Percentiles rank a stretch among this genome's conserved stretches.
phyloP scores from a whole-genome alignment of 1,140 invertebrate species.

The Tetraneura akinire region DNA sequence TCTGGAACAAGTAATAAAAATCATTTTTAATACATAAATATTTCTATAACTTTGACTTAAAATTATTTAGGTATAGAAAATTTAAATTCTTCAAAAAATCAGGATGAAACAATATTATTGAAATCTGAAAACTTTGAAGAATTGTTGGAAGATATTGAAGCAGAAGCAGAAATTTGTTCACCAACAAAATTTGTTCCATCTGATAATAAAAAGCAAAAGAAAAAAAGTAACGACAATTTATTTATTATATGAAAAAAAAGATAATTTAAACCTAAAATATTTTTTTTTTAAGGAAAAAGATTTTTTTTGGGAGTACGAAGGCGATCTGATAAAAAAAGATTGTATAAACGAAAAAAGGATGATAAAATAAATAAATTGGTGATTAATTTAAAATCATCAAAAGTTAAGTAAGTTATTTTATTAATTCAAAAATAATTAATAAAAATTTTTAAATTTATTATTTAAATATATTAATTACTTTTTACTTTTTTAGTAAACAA shows the following conservation, averaged over 20 bases:
- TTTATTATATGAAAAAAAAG: no score
- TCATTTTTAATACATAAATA: background rate
- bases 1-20: background rate
- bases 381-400: conserved; percentile 9
- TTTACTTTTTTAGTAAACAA: conserved; percentile 5
- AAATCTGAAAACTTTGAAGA: conserved; percentile 40
- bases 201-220: conserved; percentile 9
- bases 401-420: conserved; percentile 31
- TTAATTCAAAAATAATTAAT: no score
- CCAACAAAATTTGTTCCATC: conserved; percentile 11
- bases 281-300: conserved; percentile 9
- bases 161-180: conserved; percentile 39
- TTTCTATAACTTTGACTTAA: background rate
- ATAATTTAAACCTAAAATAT: background rate
- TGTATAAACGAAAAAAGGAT: conserved; percentile 28
- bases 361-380: conserved; percentile 30
- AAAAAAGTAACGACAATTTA: background rate
- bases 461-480: conserved; percentile 2
- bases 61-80: background rate
- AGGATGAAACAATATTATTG: conserved; percentile 7
- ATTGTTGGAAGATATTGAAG: conserved; percentile 43
- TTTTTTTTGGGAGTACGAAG: conserved; percentile 6
- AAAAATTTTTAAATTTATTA: background rate
- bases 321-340: conserved; percentile 11
- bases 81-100: background rate